A percentile compares a stretch with the other conserved stretches of the same genome.
These are phyloP conservation scores for Varroa destructor DNA, from an alignment of 1,140 invertebrate species.

Conservation along the genomic window DNA sequence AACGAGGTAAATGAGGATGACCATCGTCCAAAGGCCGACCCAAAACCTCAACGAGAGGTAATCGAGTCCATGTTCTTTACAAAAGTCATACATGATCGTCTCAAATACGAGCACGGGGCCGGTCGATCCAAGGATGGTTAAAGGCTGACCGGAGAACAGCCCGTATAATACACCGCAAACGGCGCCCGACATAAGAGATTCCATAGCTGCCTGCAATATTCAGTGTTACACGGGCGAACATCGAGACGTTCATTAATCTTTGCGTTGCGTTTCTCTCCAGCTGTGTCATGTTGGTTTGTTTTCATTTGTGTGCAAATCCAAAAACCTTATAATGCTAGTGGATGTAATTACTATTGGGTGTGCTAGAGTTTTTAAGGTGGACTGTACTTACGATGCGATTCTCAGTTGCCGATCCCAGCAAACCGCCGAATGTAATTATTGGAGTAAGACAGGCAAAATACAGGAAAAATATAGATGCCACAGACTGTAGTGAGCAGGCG, in stretches of 20 bases:
- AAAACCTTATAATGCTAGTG: too few species aligned
- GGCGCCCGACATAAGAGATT: slow-evolving; percentile 86
- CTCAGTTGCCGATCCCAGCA: slow-evolving; percentile 83
- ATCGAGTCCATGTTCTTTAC: slow-evolving; percentile 61
- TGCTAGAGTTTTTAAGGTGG: background rate
- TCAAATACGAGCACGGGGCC: slow-evolving; percentile 97
- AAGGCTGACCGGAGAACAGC: slow-evolving; percentile 90
- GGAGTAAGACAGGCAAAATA: slow-evolving; percentile 97
- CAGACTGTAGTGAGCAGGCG: slow-evolving; percentile 75
- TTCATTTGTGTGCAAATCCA: too few species aligned
- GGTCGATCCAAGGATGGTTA: slow-evolving; percentile 93
- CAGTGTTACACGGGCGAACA: background rate
- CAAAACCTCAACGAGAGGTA: slow-evolving; percentile 75
- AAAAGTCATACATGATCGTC: slow-evolving; percentile 89
- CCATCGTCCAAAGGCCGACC: slow-evolving; percentile 36
- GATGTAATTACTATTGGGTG: too few species aligned
- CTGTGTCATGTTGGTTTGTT: too few species aligned
- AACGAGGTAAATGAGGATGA: slow-evolving; percentile 32
- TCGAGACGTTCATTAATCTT: background rate
- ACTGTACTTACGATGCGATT: slow-evolving; percentile 61
- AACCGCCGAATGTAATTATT: slow-evolving; percentile 90
- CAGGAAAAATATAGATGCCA: slow-evolving; percentile 87
- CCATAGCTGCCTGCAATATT: slow-evolving; percentile 66
- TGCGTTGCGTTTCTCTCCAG: background rate
- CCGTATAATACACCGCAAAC: slow-evolving; percentile 90